Evolutionary conservation across 2,888 invertebrate genomes (phyloP).

Genomic region (Congeria kusceri): DNA sequence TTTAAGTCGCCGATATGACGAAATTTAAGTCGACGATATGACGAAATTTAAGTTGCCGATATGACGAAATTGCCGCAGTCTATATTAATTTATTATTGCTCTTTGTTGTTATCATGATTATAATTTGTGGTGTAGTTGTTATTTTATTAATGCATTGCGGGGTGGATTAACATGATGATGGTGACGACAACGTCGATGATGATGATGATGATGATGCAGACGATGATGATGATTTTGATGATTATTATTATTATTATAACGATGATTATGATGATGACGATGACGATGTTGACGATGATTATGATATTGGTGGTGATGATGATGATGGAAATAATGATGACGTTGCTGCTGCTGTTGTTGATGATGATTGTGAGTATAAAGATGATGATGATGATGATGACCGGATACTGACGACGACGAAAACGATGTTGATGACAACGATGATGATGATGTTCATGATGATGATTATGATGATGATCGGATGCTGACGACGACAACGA

Average conservation of each 20-base stretch:
- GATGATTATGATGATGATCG: background rate
- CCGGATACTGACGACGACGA: background rate
- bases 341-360: background rate
- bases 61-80: too few species aligned
- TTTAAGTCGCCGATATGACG: too few species aligned
- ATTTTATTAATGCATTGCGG: too few species aligned
- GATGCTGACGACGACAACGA: background rate
- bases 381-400: conserved; percentile 16
- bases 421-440: background rate
- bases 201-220: conserved; percentile 1
- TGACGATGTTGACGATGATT: background rate
- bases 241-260: background rate
- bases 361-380: conserved; percentile 6
- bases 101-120: too few species aligned
- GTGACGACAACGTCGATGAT: background rate
- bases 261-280: background rate
- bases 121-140: too few species aligned
- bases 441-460: background rate
- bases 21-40: too few species aligned
- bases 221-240: conserved; percentile 3
- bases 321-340: conserved; percentile 7
- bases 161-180: background rate
- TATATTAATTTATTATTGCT: too few species aligned
- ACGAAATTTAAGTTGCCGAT: too few species aligned
- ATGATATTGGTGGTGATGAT: background rate